Conservation (phyloP, 2,113 vertebrate species). For the Phyllopteryx taeniolatus region DNA sequence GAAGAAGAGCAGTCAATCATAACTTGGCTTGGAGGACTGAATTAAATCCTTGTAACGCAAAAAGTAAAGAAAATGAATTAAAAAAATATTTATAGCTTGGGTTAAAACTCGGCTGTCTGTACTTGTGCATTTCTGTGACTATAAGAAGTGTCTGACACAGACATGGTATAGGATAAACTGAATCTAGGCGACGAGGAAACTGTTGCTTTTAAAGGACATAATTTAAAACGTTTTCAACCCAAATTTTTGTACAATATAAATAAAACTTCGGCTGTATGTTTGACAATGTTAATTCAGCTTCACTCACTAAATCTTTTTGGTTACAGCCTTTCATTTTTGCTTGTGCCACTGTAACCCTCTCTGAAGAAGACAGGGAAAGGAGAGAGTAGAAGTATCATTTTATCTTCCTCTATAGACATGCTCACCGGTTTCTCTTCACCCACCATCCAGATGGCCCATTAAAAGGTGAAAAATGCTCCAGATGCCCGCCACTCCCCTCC, state of each 20-base stretch:
- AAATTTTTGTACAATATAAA: background rate
- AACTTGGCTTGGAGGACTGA: background rate
- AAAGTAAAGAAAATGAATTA: no score
- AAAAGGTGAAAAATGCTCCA: conserved; percentile 18
- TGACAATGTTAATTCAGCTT: background rate
- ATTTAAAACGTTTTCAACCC: background rate
- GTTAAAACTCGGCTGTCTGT: background rate
- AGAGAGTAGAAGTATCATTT: conserved; percentile 36
- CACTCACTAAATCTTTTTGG: background rate
- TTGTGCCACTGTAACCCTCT: conserved; percentile 15
- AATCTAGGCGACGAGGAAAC: background rate
- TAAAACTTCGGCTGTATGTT: no score
- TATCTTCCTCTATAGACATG: conserved; percentile 41
- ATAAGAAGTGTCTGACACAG: background rate
- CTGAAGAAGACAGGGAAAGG: conserved; percentile 44
- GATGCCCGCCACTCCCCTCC: conserved; percentile 9
- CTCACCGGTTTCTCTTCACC: conserved; percentile 44
- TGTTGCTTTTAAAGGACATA: background rate
- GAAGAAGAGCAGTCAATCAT: background rate
- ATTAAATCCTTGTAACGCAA: background rate
- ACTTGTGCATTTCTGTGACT: background rate
- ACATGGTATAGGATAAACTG: background rate
- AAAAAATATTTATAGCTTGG: background rate
- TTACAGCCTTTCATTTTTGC: background rate
- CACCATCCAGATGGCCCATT: conserved; percentile 22